These are phyloP conservation scores for Australoheros facetus DNA, from an alignment of 2,797 vertebrate genomes.

Conservation along the genomic window DNA sequence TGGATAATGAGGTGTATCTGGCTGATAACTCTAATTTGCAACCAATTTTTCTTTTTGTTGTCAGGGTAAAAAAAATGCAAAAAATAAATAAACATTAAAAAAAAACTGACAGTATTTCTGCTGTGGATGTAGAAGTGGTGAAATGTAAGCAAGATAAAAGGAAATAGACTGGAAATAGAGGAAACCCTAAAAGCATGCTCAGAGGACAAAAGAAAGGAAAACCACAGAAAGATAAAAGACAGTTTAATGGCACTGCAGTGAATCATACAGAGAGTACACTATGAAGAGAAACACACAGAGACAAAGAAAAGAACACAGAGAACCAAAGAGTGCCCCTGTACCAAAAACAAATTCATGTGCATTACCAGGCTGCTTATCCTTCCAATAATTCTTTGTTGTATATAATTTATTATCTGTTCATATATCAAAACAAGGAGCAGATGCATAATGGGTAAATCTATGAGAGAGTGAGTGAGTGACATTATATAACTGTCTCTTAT, in stretches of 20 bases:
- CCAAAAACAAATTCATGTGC: constrained; percentile 61
- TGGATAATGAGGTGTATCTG: constrained; percentile 22
- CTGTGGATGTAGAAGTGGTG: background rate
- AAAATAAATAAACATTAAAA: background rate
- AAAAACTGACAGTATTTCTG: constrained; percentile 10
- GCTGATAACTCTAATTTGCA: background rate
- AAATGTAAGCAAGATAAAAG: constrained; percentile 22
- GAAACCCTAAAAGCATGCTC: constrained; percentile 61
- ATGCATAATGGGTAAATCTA: constrained; percentile 17
- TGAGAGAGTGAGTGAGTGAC: background rate
- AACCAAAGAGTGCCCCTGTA: constrained; percentile 67
- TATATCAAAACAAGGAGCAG: constrained; percentile 41
- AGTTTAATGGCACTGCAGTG: constrained; percentile 90
- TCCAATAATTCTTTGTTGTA: constrained; percentile 19
- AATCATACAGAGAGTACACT: constrained; percentile 85
- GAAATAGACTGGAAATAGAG: constrained; percentile 27
- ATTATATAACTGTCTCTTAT: constrained; percentile 14
- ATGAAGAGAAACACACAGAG: constrained; percentile 81
- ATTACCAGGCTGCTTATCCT: constrained; percentile 41
- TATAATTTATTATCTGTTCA: constrained; percentile 27
- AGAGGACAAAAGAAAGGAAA: constrained; percentile 71
- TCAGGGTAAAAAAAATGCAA: background rate
- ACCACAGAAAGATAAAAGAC: constrained; percentile 82
- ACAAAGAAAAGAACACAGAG: constrained; percentile 61
- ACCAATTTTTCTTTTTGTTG: background rate